A percentile compares a stretch with the other conserved stretches of the same genome.
Evolutionary conservation across 2,113 vertebrate genomes (phyloP).

Genomic region (Catharus bicknelli): DNA sequence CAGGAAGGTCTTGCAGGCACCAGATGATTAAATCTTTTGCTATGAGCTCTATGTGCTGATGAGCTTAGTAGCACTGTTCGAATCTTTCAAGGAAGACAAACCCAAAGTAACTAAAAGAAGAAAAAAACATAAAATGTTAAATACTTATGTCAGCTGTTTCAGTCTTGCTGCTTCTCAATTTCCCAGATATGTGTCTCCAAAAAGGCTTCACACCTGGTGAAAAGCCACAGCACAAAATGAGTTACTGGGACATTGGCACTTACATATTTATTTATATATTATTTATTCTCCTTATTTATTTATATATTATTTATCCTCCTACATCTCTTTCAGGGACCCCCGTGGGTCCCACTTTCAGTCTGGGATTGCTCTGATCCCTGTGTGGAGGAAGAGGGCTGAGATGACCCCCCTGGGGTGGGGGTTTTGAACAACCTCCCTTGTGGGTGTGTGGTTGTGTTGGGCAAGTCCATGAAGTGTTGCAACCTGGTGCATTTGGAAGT

Average conservation of each 20-base stretch:
- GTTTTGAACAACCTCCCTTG: fast-evolving
- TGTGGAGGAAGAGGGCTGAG: neutral
- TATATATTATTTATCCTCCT: neutral
- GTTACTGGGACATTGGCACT: neutral
- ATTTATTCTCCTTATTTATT: no score
- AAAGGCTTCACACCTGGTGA: neutral
- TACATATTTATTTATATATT: neutral
- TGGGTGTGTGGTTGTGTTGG: neutral
- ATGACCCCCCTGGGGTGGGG: fast-evolving
- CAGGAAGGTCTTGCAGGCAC: neutral
- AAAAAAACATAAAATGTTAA: neutral
- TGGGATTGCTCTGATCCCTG: neutral
- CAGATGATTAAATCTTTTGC: neutral
- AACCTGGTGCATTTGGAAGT: neutral
- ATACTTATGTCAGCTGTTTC: neutral
- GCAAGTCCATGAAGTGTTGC: neutral
- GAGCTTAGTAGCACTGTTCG: neutral
- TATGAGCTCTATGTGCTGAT: neutral
- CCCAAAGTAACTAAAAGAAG: neutral
- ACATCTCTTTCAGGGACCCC: neutral
- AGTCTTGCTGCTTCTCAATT: neutral
- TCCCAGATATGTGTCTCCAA: neutral
- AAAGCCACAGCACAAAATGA: neutral
- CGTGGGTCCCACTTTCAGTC: fast-evolving
- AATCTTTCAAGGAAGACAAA: neutral